A percentile compares a stretch with the other conserved stretches of the same genome.
Evolutionary conservation across 2,888 invertebrate genomes (phyloP).

Genomic region (Tholera decimalis): DNA sequence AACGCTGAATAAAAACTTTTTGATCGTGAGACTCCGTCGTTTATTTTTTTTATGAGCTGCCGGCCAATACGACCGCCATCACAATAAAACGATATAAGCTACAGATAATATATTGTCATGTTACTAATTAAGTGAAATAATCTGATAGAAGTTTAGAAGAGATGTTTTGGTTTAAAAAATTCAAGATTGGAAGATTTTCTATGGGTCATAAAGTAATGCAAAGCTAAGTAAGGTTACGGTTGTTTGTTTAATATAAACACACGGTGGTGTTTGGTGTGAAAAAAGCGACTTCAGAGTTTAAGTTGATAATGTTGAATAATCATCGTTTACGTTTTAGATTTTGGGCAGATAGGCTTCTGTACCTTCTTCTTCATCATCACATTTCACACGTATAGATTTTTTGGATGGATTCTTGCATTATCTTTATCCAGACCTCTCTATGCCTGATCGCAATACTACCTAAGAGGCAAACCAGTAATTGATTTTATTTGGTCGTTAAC

Average conservation of each 20-base stretch:
- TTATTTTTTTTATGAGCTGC: constrained; percentile 50
- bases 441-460: too few relatives aligned
- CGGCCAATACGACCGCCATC: constrained; percentile 13
- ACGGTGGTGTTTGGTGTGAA: neutral
- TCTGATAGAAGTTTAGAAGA: constrained; percentile 11
- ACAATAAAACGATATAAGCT: constrained; percentile 27
- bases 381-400: too few relatives aligned
- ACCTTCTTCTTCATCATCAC: too few relatives aligned
- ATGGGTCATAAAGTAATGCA: neutral
- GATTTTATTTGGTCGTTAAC: too few relatives aligned
- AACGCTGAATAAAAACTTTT: constrained; percentile 50
- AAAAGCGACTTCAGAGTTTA: neutral
- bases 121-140: constrained; percentile 44
- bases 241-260: constrained; percentile 9
- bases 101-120: constrained; percentile 32
- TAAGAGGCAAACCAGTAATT: too few relatives aligned
- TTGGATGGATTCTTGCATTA: too few relatives aligned
- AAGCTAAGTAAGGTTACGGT: constrained; percentile 2
- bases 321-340: neutral
- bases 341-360: too few relatives aligned
- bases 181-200: neutral
- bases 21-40: constrained; percentile 40
- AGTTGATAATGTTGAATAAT: neutral
- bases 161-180: neutral
- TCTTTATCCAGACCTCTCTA: too few relatives aligned